Conservation (phyloP, 30 jellyfish, hydroid and myxozoan genomes). For the Turritopsis dohrnii region DNA sequence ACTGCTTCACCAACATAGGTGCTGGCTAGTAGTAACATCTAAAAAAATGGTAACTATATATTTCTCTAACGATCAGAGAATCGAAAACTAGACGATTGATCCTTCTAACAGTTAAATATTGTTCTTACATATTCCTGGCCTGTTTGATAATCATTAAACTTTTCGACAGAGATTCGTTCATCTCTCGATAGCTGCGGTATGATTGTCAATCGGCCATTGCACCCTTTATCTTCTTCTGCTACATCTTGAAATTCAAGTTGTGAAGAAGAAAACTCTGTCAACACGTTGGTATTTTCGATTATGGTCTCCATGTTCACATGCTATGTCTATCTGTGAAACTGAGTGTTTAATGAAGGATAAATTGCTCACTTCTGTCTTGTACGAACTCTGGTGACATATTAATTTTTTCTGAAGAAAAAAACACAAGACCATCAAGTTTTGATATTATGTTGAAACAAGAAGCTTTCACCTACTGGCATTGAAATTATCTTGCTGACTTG, state of each 20-base stretch:
- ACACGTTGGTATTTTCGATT: not conserved
- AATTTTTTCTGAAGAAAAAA: too few species aligned
- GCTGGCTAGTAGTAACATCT: slow-evolving; percentile 78
- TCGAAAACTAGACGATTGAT: too few species aligned
- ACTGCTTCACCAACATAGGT: slow-evolving; percentile 77
- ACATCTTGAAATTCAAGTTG: not conserved
- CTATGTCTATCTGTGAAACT: not conserved
- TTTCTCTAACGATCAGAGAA: too few species aligned
- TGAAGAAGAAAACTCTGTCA: not conserved
- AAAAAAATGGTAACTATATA: too few species aligned
- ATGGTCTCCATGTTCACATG: not conserved
- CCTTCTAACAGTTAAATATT: not conserved
- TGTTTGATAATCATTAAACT: not conserved
- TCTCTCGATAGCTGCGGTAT: slow-evolving; percentile 3
- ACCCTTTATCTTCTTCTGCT: not conserved
- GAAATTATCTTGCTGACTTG: too few species aligned
- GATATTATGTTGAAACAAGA: too few species aligned
- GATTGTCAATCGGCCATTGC: not conserved
- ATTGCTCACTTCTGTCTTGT: too few species aligned
- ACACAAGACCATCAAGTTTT: too few species aligned
- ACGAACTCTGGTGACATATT: too few species aligned
- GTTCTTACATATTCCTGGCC: slow-evolving; percentile 16
- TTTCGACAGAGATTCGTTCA: not conserved
- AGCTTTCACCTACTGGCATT: too few species aligned
- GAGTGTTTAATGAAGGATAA: too few species aligned